Percentiles rank a stretch among this genome's conserved stretches.
Evolutionary conservation across 2,888 invertebrate species (phyloP).

Genomic region (Zele albiditarsus): DNA sequence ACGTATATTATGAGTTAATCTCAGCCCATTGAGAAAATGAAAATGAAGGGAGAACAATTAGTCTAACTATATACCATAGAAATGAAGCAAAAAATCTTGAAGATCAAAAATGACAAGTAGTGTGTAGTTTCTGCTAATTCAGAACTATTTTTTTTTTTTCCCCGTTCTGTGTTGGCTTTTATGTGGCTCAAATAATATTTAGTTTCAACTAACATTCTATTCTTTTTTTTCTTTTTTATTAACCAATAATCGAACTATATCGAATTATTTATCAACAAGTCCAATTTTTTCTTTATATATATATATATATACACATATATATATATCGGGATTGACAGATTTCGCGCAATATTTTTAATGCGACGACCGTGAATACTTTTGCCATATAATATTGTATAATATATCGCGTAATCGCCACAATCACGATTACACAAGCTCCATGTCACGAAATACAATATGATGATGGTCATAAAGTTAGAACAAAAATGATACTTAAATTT

Average conservation of each 20-base stretch:
- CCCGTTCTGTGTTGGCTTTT: background rate
- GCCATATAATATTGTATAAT: conserved; percentile 46
- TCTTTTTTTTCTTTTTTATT: background rate
- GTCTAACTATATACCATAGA: conserved; percentile 1
- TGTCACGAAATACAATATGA: background rate
- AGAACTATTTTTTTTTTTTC: conserved; percentile 23
- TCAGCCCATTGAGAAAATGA: conserved; percentile 17
- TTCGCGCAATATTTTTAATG: conserved; percentile 35
- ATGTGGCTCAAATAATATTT: conserved; percentile 33
- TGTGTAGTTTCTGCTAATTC: conserved; percentile 23
- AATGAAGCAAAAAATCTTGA: background rate
- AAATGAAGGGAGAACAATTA: conserved; percentile 32
- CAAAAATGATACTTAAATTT: background rate
- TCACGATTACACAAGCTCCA: background rate
- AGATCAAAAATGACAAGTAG: background rate
- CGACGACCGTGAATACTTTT: conserved; percentile 51
- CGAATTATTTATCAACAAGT: conserved; percentile 15
- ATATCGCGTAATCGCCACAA: conserved; percentile 41
- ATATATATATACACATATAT: conserved; percentile 1
- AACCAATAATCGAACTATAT: background rate
- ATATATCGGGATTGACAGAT: conserved; percentile 3
- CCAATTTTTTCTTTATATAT: background rate
- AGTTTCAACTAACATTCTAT: conserved; percentile 24
- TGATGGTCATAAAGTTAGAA: background rate
- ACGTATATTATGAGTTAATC: conserved; percentile 40